Base-by-base conservation (phyloP, 2,797 vertebrate species). In the Cyclopterus lumpus region DNA sequence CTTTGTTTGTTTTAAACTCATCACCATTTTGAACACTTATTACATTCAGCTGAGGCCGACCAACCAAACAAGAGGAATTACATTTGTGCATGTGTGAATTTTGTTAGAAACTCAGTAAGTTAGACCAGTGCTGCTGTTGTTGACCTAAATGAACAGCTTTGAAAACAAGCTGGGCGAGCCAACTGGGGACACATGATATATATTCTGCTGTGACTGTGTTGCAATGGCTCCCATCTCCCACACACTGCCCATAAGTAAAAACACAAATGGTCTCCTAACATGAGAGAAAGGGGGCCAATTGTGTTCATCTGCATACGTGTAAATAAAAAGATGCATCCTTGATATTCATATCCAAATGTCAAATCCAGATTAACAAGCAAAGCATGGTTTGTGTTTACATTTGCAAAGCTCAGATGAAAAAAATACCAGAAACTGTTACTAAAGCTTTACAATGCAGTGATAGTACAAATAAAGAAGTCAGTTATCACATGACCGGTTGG, bases 121-220 rank as follows among this genome's bases (percentile, higher is more conserved):
- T 61, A 73, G 58, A 65, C 53, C 36, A 32, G 22, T n/a, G n/a
- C n/a, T 77, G 71, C 36, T 73, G 71, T 76, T 86, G 79, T 67
- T 92, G 91, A 92, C 86, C 88, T 80, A 84, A 81, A 89, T 90
- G 84, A 63, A 20, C 75, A 36, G 28, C 80, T 82, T 79, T 86
- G 71, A 90, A 93, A 93, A 92, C 89, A 92, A 82, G 82, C 67
- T 38, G 77, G 64, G n/a, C 68, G 71, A 87, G 72, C 79, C 77
- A 81, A 80, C 64, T 44, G 20, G 7, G 68, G 91, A 88, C 79
- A 94, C 81, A 83, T 81, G 91, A 92, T 89, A 90, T 71, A 73
- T 69, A 71, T 77, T 84, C 77, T 82, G 80, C 79, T 71, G 60
- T 24, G 54, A 60, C 69, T 76, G 67, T 87, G 84, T 88, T 30